These are phyloP conservation scores for Melanotaenia pygmaea DNA, from an alignment of 2,797 vertebrate species.

Conservation along the genomic window DNA sequence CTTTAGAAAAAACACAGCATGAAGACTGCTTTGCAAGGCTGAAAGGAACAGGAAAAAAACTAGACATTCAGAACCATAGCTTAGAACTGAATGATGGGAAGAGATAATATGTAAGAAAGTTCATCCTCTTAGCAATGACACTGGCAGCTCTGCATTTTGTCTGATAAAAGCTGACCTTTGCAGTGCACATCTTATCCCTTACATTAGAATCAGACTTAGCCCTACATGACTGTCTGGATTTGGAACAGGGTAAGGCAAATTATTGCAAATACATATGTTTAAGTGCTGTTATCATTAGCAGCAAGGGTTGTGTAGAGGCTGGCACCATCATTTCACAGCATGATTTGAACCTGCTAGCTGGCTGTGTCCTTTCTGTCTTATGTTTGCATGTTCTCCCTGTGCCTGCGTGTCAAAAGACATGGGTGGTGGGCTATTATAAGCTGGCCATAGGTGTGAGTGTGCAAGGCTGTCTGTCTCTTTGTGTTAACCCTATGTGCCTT, in stretches of 20 bases:
- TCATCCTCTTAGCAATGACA: conserved; percentile 53
- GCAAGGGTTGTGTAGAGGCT: not conserved
- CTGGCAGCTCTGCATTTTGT: conserved; percentile 21
- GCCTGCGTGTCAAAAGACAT: conserved; percentile 6
- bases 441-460: conserved; percentile 9
- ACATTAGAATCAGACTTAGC: conserved; percentile 11
- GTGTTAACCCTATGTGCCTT: conserved; percentile 5
- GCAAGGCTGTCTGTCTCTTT: conserved; percentile 16
- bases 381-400: conserved; percentile 4
- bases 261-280: not conserved
- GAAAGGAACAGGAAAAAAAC: conserved; percentile 44
- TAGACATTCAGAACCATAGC: conserved; percentile 40
- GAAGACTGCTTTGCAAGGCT: conserved; percentile 52
- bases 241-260: not conserved
- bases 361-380: not conserved
- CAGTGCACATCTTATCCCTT: conserved; percentile 26
- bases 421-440: conserved; percentile 12
- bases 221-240: not conserved
- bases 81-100: conserved; percentile 57
- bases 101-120: conserved; percentile 48
- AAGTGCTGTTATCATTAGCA: not conserved
- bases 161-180: conserved; percentile 36
- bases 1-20: conserved; percentile 39
- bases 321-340: conserved; percentile 4
- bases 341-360: conserved; percentile 10